Evolutionary conservation across 2,888 invertebrate genomes (phyloP).

Genomic region (Melikaiella ostensackeni): DNA sequence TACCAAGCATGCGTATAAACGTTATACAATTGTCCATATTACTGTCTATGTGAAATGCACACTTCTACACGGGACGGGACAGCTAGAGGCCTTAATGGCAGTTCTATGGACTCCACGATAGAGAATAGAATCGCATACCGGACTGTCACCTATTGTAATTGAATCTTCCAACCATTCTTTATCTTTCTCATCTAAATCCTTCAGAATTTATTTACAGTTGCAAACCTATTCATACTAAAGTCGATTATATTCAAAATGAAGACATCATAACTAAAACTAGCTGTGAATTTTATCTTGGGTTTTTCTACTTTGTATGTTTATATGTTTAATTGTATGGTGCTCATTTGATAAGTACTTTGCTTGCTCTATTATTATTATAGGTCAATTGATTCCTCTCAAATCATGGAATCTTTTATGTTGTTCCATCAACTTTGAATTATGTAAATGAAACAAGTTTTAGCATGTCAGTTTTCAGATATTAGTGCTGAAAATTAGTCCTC

Average conservation of each 20-base stretch:
- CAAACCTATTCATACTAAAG: background rate
- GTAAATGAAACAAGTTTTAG: too few species aligned
- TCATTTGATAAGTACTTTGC: too few species aligned
- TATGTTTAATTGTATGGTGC: too few species aligned
- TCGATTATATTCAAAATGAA: background rate
- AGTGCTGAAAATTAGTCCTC: too few species aligned
- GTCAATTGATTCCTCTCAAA: too few species aligned
- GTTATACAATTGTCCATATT: slow-evolving; percentile 14
- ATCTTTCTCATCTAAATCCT: slow-evolving; percentile 1
- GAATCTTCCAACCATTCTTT: slow-evolving; percentile 26
- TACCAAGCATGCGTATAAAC: background rate
- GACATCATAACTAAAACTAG: too few species aligned
- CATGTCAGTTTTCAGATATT: too few species aligned
- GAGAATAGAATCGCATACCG: slow-evolving; percentile 24
- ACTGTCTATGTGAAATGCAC: slow-evolving; percentile 3
- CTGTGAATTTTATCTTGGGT: too few species aligned
- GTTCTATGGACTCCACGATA: slow-evolving; percentile 17
- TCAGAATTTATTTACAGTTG: background rate
- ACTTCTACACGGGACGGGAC: background rate
- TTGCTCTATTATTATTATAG: too few species aligned
- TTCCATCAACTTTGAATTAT: too few species aligned
- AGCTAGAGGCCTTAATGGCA: background rate
- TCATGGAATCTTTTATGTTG: too few species aligned
- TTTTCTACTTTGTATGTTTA: too few species aligned
- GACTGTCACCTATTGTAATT: slow-evolving; percentile 26